Base-by-base conservation (phyloP, 2,888 invertebrate species). In the Cephalotes varians region DNA sequence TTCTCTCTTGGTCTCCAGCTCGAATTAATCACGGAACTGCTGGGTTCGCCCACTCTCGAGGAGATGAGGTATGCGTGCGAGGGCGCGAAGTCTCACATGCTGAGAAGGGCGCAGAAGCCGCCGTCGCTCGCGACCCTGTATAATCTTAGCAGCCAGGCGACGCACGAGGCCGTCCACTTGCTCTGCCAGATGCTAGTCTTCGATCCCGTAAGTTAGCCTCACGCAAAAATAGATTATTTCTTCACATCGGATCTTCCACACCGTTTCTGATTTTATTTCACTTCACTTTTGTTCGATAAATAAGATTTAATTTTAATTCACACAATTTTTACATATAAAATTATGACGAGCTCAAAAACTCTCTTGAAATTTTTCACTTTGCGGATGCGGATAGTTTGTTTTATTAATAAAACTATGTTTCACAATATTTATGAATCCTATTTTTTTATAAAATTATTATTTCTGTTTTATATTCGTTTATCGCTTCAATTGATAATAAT, bases 61-160 rank as follows among this genome's bases (percentile, higher is more conserved):
- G 99, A 99, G 95, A 99, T 99, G 98, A 96, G 98, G 92, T 98
- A 98, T 94, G 99, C 99, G 71, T 99, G 99, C 95, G 98, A 99
- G 91, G 99, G 98, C 86, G 99, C 99, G 58, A 97, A 97, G 90
- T 97, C 97, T 37, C 99, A 99, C 95, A 98, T 99, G 97, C 95
- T 98, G 93, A 96, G 97, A 83, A 97, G 97, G 93, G 98, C 97
- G 90, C 98, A 97, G 87, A 98, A 98, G 95, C 98, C 98, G 92
- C 98, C 98, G 88, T 98, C 98, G 92, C 96, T 98, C 92, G 96
- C 98, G 90, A 97, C 98, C 89, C 96, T 99, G 88, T 99, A 99
- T 95, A 98, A 98, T 84, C 96, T 99, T 85, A 98, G 98, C 88
- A 96, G 96, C 89, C 98, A 99, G 94, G 99, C 99, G 92, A 99